Base-by-base conservation (phyloP, 2,888 invertebrate genomes). In the Ophion slaviceki region DNA sequence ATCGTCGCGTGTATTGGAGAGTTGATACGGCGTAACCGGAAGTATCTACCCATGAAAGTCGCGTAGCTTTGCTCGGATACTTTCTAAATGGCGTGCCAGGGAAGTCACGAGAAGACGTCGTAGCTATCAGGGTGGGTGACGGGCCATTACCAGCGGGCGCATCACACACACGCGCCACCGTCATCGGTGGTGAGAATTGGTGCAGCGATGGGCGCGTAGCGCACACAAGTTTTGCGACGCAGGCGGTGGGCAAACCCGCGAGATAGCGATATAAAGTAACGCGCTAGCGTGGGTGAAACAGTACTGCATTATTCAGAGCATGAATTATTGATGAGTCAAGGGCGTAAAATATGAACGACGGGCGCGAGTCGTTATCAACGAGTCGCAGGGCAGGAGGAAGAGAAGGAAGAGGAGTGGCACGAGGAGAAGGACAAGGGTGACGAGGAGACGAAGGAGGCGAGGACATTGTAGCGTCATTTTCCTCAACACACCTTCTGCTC, bases 301-400 rank as follows among this genome's bases (percentile, higher is more conserved):
- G 92, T 89, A 89, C 91, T 92, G 92, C 92, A 93, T 93, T 93
- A 93, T 93, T 93, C 93, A 93, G 91, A 89, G 92, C 91, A 93
- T 93, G 93, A 93, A 93, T 93, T 93, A 93, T 93, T 93, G 93
- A 93, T 93, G 93, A 93, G 93, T 89, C 88, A 70, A 76, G 86
- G 90, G 92, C 91, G 92, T 93, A 93, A 93, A 93, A 93, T 93
- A 93, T 93, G 92, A 93, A 93, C 92, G 88, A 88, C 88, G 92
- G 88, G 79, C 88, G 91, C 87, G 91, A 92, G 93, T 92, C 92
- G 93, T 93, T 93, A 93, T 93, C 93, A 93, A 93, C 93, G 92
- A 88, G 86, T 87, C 86, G 87, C 88, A 88, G 88, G 71, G 24
- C 80, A 84, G 61, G 64, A 61, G 78, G 40, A 74, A 62, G 45